Conservation (phyloP, 2,113 vertebrate species). For the Baryphthengus martii region DNA sequence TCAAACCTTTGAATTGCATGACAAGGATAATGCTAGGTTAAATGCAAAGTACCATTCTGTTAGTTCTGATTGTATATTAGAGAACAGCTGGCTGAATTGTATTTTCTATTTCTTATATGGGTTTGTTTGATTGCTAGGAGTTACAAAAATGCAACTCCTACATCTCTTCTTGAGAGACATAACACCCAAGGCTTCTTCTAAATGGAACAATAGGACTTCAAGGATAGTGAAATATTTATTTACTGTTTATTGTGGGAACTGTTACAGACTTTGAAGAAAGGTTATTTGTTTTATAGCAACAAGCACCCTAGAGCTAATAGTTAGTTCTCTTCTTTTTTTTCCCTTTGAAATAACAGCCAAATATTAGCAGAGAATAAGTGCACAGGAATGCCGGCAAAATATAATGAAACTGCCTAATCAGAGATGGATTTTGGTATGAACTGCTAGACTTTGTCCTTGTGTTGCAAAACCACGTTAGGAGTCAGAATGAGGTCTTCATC, state of each 20-base stretch:
- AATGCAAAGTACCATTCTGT: neutral
- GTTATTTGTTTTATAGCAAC: conserved; percentile 22
- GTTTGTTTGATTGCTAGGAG: neutral
- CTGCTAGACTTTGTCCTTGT: neutral
- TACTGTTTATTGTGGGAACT: neutral
- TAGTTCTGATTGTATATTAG: neutral
- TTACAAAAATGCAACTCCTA: neutral
- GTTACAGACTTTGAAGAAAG: neutral
- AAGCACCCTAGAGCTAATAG: neutral
- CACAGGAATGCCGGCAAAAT: neutral
- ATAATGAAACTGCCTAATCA: neutral
- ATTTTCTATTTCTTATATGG: neutral
- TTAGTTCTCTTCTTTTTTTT: neutral
- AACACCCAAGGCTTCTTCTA: neutral
- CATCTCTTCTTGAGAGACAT: neutral
- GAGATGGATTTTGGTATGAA: neutral
- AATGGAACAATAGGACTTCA: neutral
- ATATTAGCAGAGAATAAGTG: neutral
- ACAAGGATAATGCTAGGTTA: neutral
- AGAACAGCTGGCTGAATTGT: neutral
- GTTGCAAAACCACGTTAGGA: neutral
- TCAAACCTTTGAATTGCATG: neutral
- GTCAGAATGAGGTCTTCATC: neutral
- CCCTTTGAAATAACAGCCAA: neutral
- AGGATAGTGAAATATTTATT: conserved; percentile 35